Base-by-base conservation (phyloP, 2,797 vertebrate species). In the Heteromormyrus szaboi region DNA sequence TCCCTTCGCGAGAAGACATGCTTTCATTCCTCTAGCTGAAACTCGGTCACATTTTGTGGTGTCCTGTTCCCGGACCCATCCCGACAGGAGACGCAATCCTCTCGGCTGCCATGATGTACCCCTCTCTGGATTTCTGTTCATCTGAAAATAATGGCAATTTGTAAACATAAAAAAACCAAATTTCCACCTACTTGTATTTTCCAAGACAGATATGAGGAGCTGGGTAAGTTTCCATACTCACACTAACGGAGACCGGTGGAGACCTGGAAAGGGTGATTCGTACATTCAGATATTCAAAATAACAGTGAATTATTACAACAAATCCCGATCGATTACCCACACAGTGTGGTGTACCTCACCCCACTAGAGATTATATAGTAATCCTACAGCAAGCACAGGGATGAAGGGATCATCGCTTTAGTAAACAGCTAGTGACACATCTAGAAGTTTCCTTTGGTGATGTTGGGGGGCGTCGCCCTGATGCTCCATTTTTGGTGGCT, bases 401-500 rank as follows among this genome's bases (percentile, higher is more conserved):
- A 84, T 62, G 54, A 84, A 62, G 14, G 59, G 88, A 12, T 84
- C 41, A 56, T 19, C 53, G 46, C 53, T 62, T 56, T 88, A 59
- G 79, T 84, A 85, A 84, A 62, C 41, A 88, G 88, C 22, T 4
- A 62, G 56, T 19, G 72, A 83, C 88, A 88, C 54, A 83, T 88
- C 72, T 65, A 65, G 8, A 65, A 11, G 59, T 65, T 65, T 65
- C 3, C 41, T 56, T 88, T 83, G 37, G 7, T 53, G 14, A 5
- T 53, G 41, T 4, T 46, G 41, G 76, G 19, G 48, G 44, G 19
- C 7, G 1, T 37, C 29, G 1, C 84, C 25, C 11, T 19, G 4
- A 53, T 19, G 46, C 29, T 85, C 83, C 79, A 85, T 88, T n/a
- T 59, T 22, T 59, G 88, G 51, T 84, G 53, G 37, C 51, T 33